Base-by-base conservation (phyloP, 2,797 vertebrate species). In the Neopelma chrysocephalum region DNA sequence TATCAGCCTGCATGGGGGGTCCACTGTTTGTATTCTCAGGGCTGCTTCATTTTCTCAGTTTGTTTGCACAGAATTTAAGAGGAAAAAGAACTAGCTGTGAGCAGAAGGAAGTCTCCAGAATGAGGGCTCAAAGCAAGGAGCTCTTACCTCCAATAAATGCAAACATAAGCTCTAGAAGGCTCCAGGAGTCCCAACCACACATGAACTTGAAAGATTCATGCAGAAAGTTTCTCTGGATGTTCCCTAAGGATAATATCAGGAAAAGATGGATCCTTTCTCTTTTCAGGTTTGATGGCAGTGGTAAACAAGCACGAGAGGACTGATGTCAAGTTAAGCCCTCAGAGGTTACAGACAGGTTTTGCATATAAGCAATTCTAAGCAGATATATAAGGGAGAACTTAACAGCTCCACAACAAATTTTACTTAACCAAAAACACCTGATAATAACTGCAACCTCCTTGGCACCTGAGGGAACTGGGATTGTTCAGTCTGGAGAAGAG, bases 291-390 rank as follows among this genome's bases (percentile, higher is more conserved):
- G 60, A 56, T 43, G 12, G 29, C 21, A 51, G 19, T 19, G 6
- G 4, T n/a, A 26, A 80, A 71, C 0, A 2, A 48, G 29, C 18
- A 16, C 0, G 0, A 38, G 23, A 51, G 11, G 10, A 12, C 31
- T 75, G 9, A 22, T 4, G 5, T 15, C 19, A 75, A 50, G 45
- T 27, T 51, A 22, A 91, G 22, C 50, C 57, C 11, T 36, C 19
- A 45, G 56, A 82, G 62, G 2, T 51, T 76, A 62, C 64, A 61
- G 31, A 32, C 9, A 56, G 75, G 16, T 42, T 82, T 48, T 65
- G 16, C 21, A n/a, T 51, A 34, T 88, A 75, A 58, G 5, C 34
- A 66, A 60, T 20, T 70, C 53, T 31, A 54, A 82, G 25, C 26
- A 69, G 34, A 43, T 32, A 21, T 4, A 15, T 19, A 43, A 4